A percentile compares a stretch with the other conserved stretches of the same genome.
Conservation (phyloP, 2,797 vertebrate genomes). For the Schizothorax lantsangensis region DNA sequence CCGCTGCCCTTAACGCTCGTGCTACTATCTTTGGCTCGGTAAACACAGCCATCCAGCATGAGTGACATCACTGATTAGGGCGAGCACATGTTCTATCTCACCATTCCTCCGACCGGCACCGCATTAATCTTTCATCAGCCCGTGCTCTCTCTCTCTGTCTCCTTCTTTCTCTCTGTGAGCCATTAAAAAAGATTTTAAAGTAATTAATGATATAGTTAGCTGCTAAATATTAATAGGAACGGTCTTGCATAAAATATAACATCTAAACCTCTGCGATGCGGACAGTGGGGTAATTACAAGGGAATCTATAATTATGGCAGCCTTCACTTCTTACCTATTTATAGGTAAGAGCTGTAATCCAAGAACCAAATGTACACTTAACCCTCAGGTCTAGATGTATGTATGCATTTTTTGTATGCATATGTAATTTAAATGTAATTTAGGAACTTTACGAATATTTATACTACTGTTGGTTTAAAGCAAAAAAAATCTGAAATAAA, state of each 20-base stretch:
- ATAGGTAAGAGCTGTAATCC: constrained; percentile 76
- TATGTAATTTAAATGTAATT: background rate
- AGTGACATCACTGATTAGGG: constrained; percentile 83
- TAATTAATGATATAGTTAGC: constrained; percentile 98
- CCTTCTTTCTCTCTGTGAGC: constrained; percentile 72
- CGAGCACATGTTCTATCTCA: constrained; percentile 82
- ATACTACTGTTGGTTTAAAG: background rate
- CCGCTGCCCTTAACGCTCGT: constrained; percentile 22
- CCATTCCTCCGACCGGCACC: constrained; percentile 91
- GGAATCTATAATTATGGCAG: constrained; percentile 86
- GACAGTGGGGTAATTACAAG: constrained; percentile 93
- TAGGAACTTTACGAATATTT: background rate
- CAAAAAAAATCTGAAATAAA: background rate
- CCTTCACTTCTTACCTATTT: constrained; percentile 77
- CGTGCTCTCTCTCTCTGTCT: constrained; percentile 68
- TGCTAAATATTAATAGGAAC: constrained; percentile 98
- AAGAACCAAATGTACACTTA: constrained; percentile 65
- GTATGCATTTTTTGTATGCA: constrained; percentile 12
- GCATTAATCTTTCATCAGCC: constrained; percentile 92
- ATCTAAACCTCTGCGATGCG: constrained; percentile 92
- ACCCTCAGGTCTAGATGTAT: constrained; percentile 51
- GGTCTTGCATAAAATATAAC: constrained; percentile 96
- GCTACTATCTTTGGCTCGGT: constrained; percentile 70
- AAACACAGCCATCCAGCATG: constrained; percentile 81
- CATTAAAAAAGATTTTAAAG: constrained; percentile 94